These are phyloP conservation scores for Tympanoctomys barrerae DNA, from an alignment of 2,797 vertebrate species.

Conservation along the genomic window DNA sequence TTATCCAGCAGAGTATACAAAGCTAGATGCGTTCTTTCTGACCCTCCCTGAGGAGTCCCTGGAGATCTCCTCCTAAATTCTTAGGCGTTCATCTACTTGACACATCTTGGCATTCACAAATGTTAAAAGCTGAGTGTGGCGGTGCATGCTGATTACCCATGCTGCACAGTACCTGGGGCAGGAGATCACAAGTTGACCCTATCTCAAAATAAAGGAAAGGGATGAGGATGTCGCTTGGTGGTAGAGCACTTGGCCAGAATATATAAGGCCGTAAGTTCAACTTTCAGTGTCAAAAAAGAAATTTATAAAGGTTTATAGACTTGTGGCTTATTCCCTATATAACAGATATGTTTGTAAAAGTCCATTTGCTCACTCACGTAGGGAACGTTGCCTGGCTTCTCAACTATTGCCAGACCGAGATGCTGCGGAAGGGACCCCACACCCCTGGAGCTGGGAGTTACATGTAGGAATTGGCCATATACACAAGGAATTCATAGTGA, in stretches of 20 bases:
- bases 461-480: background rate
- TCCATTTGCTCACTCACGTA: background rate
- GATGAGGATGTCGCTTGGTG: background rate
- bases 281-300: background rate
- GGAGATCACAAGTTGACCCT: background rate
- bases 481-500: background rate
- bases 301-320: background rate
- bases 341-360: conserved; percentile 27
- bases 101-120: background rate
- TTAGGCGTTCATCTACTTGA: background rate
- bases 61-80: background rate
- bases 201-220: background rate
- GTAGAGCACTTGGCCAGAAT: background rate
- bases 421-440: background rate
- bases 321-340: background rate
- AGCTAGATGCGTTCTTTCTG: conserved; percentile 5
- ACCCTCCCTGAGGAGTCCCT: background rate
- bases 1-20: background rate
- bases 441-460: background rate
- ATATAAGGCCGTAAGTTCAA: background rate
- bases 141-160: background rate
- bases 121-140: background rate
- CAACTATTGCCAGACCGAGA: background rate
- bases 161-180: background rate
- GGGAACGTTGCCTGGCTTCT: background rate